Evolutionary conservation across 2,888 invertebrate species (phyloP).

Genomic region (Andrena bucephala): DNA sequence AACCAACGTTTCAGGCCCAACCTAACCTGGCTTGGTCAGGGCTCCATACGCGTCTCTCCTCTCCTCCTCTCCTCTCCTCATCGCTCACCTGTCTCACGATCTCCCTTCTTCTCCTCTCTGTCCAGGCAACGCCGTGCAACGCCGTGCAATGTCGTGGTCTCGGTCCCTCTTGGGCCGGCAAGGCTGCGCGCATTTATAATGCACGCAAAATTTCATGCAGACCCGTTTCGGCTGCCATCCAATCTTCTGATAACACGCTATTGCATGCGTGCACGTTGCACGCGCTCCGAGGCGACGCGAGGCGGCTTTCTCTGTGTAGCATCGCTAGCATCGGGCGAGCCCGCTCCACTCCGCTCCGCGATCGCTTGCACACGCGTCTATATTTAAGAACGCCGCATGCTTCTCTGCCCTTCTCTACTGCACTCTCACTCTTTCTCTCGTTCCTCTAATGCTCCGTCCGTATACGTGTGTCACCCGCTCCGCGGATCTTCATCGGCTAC

Average conservation of each 20-base stretch:
- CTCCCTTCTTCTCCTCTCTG: slow-evolving; percentile 53
- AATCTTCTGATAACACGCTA: slow-evolving; percentile 82
- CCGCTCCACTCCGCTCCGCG: neutral
- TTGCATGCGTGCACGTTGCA: slow-evolving; percentile 58
- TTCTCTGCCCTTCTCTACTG: slow-evolving; percentile 14
- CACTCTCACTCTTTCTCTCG: slow-evolving; percentile 2
- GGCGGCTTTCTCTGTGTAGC: slow-evolving; percentile 11
- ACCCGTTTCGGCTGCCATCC: slow-evolving; percentile 77
- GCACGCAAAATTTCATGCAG: slow-evolving; percentile 84
- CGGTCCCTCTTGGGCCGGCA: slow-evolving; percentile 52
- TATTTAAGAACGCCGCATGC: slow-evolving; percentile 68
- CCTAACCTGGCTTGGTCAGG: slow-evolving; percentile 76
- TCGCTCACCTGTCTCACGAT: slow-evolving; percentile 57
- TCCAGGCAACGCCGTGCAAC: slow-evolving; percentile 10
- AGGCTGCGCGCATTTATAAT: slow-evolving; percentile 81
- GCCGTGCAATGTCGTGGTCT: neutral
- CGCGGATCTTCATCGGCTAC: slow-evolving; percentile 3
- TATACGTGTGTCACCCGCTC: slow-evolving; percentile 9
- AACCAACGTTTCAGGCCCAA: slow-evolving; percentile 78
- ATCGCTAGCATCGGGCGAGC: neutral
- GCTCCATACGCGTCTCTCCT: slow-evolving; percentile 59
- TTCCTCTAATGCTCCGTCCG: slow-evolving; percentile 12
- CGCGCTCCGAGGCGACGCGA: slow-evolving; percentile 13
- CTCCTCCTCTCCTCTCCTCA: slow-evolving; percentile 41
- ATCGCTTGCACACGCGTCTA: slow-evolving; percentile 54